Evolutionary conservation across 2,797 vertebrate species (phyloP).

Genomic region (Cossypha dichroa): DNA sequence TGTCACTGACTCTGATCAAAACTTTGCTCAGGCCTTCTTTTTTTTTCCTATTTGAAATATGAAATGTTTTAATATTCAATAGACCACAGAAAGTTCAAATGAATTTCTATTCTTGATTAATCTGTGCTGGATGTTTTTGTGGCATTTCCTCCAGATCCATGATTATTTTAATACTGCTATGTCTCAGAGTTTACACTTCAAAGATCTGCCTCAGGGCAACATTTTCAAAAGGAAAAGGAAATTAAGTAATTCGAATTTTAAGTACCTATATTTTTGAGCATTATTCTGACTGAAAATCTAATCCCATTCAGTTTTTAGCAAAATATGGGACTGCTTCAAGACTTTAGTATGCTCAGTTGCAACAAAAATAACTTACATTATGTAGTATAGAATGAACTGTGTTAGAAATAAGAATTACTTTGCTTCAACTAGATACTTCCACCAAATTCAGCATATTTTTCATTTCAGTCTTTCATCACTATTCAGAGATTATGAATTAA

Average conservation of each 20-base stretch:
- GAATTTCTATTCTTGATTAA: constrained; percentile 50
- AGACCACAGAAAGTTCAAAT: constrained; percentile 36
- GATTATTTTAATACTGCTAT: constrained; percentile 40
- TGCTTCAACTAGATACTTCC: background rate
- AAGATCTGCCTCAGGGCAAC: constrained; percentile 20
- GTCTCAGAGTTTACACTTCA: constrained; percentile 40
- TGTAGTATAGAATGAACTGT: background rate
- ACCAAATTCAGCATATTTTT: background rate
- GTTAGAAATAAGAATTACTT: background rate
- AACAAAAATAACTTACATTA: background rate
- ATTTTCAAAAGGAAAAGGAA: constrained; percentile 27
- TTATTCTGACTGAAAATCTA: background rate
- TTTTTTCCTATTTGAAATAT: constrained; percentile 20
- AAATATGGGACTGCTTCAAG: background rate
- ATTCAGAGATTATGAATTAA: background rate
- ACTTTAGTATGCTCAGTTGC: background rate
- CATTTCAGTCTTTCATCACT: background rate
- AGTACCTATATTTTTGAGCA: background rate
- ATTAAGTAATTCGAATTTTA: background rate
- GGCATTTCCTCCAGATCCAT: constrained; percentile 5
- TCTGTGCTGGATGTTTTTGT: constrained; percentile 2
- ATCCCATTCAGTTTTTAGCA: background rate
- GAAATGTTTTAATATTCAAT: constrained; percentile 44
- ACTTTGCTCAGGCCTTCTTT: background rate
- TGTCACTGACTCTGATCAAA: background rate